Evolutionary conservation across 1,140 invertebrate species (phyloP), one percentile per base, ranked within the genome.

Genomic region (Bilobella aurantiaca): DNA sequence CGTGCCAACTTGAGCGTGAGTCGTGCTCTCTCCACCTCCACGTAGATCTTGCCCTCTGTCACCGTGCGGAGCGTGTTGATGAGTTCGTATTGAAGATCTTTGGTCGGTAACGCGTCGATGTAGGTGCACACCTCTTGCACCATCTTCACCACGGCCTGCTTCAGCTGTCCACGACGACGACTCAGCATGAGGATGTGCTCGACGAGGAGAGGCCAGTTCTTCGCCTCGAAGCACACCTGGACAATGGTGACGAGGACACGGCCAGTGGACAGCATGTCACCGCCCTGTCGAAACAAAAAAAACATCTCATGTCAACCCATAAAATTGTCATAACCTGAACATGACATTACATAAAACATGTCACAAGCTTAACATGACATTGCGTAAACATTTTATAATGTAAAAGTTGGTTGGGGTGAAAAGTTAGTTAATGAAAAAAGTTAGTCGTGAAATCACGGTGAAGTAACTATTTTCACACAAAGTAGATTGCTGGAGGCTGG

Each of bases 11-110:
- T 93, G 75, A 96, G 87, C 23, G 96, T 99, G 1, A 99, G 80
- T 58, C 96, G 82, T 42, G 97, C 97, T 75, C 97, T 82, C 79
- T 99, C 96, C 30, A 98, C 94, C 84, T 99, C 97, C 3, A 99
- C 96, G 79, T 99, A 99, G 69, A 99, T 99, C 86, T 99, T 98
- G 74, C 96, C 96, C 79, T 96, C 94, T 2, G 95, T 99, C 0
- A 99, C 95, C 30, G 87, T 86, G 69, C 95, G 83, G 27, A 99
- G 78, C 0, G 96, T 98, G 77, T 98, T 94, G 75, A 99, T 98
- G 0, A 98, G 81, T 76, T 95, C 94, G 12, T 98, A 84, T 80
- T 91, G 91, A 0, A 86, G 87, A 73, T 95, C 91, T 76, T 91
- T 91, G 72, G 90, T 85, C 3, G 91, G 90, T 31, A 91, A 91